Base-by-base conservation (phyloP, 2,113 vertebrate species). In the Burhinus oedicnemus region DNA sequence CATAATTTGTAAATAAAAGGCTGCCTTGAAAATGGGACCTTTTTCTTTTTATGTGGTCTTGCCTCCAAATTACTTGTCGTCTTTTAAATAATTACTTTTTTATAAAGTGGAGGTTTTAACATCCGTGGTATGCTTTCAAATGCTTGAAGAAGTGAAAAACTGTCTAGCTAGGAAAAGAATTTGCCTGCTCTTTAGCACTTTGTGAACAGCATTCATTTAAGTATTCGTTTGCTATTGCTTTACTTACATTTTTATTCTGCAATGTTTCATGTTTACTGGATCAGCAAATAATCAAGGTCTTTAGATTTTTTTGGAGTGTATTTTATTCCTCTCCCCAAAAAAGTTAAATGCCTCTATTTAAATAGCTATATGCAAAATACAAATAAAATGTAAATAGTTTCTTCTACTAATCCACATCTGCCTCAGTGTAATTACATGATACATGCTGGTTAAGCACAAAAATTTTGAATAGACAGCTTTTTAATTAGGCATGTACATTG, bases 221-320 rank as follows among this genome's bases (percentile, higher is more conserved):
- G 32, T 54, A 57, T 93, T 83, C n/a, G 72, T 95, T 83, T 87
- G 82, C 74, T 95, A 42, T 77, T 72, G 45, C 91, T 90, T 96
- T 96, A 82, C 74, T 95, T 96, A 93, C 62, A 74, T 85, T 93
- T 97, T 97, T 96, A 93, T 52, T 97, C 85, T 93, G 30, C 66
- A 71, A 25, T 84, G n/a, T 96, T 97, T 96, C 93, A 60, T 97
- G 87, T 97, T 97, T 97, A 95, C 92, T 95, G 55, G 49, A 92
- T 98, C 96, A 98, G 97, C 97, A 98, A 95, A 97, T 97, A 97
- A 98, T 98, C 96, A 97, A 87, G 64, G 94, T 81, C 95, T 97
- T 98, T 97, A 95, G 90, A 97, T 86, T 97, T 76, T 95, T 91
- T 95, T 82, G 34, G 57, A 90, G 97, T 91, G 34, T 88, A 51